These are phyloP conservation scores for Petrocephalus sullivani DNA, from an alignment of 2,797 vertebrate species.

Conservation along the genomic window DNA sequence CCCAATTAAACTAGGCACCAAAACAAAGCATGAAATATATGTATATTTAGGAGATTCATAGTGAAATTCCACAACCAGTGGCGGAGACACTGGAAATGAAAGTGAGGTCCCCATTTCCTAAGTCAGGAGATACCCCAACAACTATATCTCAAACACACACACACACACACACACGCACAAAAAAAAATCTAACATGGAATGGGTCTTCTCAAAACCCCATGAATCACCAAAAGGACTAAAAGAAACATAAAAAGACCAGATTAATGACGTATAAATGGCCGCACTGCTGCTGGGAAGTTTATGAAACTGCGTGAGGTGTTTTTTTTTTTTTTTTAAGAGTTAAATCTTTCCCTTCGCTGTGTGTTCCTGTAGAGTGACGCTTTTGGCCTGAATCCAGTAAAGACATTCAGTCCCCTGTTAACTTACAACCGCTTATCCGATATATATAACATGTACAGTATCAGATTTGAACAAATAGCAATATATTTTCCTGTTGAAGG, in stretches of 20 bases:
- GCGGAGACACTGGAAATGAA: slow-evolving; percentile 13
- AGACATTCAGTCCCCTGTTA: neutral
- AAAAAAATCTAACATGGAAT: neutral
- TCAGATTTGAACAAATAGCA: neutral
- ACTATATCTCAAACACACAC: no score
- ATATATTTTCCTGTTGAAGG: neutral
- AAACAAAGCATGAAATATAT: neutral
- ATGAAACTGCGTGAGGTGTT: neutral
- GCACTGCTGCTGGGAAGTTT: neutral
- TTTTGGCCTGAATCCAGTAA: neutral
- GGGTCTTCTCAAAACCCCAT: neutral
- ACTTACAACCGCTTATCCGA: neutral
- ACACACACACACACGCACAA: neutral
- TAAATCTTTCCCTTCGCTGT: slow-evolving; percentile 4
- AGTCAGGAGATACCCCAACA: no score
- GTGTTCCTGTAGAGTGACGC: neutral
- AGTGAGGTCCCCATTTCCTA: slow-evolving; percentile 10
- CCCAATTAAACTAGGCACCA: neutral
- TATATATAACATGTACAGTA: neutral
- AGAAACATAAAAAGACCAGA: neutral
- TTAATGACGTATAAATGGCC: neutral
- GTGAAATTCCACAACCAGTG: slow-evolving; percentile 4
- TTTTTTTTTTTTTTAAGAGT: neutral
- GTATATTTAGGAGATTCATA: neutral
- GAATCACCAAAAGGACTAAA: neutral